phyloP scores from a whole-genome alignment of 2,797 vertebrate genomes.

The Xerus rutilus region DNA sequence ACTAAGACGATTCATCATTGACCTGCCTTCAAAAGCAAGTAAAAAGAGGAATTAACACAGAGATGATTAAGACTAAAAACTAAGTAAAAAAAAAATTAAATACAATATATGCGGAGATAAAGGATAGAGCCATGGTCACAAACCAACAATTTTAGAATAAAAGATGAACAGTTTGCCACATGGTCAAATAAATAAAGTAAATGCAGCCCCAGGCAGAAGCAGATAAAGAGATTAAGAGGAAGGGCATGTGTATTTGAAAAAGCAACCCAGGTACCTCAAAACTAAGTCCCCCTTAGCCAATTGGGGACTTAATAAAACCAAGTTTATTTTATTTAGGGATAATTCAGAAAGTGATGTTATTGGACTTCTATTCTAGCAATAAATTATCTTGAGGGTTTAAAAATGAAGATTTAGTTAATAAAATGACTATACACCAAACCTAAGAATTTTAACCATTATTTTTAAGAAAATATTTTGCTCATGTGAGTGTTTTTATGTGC shows the following conservation, averaged over 20 bases:
- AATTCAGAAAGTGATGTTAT: neutral
- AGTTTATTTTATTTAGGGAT: neutral
- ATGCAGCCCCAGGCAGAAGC: neutral
- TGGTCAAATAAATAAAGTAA: neutral
- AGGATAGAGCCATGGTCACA: neutral
- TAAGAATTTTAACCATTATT: neutral
- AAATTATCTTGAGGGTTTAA: neutral
- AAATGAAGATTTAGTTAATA: neutral
- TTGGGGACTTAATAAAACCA: neutral
- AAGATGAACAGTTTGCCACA: neutral
- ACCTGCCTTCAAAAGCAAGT: neutral
- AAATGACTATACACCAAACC: neutral
- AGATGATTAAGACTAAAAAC: neutral
- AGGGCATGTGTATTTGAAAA: neutral
- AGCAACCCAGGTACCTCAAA: neutral
- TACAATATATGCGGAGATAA: neutral
- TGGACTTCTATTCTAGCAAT: conserved; percentile 1
- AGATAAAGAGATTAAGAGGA: neutral
- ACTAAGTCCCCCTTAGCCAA: neutral
- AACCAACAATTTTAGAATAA: neutral
- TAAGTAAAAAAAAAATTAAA: conserved; percentile 40
- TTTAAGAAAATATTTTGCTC: neutral
- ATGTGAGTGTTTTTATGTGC: neutral
- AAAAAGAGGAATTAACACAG: neutral
- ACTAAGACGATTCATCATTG: neutral